Base-by-base conservation (phyloP, 2,888 invertebrate species). In the Drosophila pegasa region DNA sequence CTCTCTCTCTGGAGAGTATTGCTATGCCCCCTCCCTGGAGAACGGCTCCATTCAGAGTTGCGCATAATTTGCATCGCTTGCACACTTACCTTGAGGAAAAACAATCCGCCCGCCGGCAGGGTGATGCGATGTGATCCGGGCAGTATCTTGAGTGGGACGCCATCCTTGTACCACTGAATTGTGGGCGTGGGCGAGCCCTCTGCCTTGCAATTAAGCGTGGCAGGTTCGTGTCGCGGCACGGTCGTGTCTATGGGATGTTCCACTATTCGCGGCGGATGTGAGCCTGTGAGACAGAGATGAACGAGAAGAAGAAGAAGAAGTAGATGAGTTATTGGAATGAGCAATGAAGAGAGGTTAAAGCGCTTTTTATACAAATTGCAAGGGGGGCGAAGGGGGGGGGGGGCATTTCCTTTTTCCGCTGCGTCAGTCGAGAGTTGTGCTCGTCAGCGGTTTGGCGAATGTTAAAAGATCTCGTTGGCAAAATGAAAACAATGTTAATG, bases 241-340 rank as follows among this genome's bases (percentile, higher is more conserved):
- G 96, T 96, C 77, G 96, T 96, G 93, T 98, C 97, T 64, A 96
- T 94, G 8, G 98, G 98, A 92, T 98, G 97, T 91, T 98, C 98
- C 50, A 96, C 96, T 90, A 98, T 98, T 86, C 96, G 94, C 0
- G 98, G 98, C 57, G 96, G 93, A 91, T 94, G 93, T 84, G 93
- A 93, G 75, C 93, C 94, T 93, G 92, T 47, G 78, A 66, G 33
- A 58, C 59, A 50, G n/a, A n/a, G 33, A 22, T 8, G 10, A 22
- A n/a, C n/a, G n/a, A 47, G 27, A 16, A 47, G 45, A 6, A 31
- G 48, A 31, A 12, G 12, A 0, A 33, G 5, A 33, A 5, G 22
- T 14, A 22, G 22, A 50, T 50, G 50, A 35, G 50, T 2, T 2
- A 29, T 45, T 45, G 45, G 47, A 71, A 9, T 58, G 58, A 76